Conservation (phyloP, 2,888 invertebrate species). For the Syrista parreyssii region DNA sequence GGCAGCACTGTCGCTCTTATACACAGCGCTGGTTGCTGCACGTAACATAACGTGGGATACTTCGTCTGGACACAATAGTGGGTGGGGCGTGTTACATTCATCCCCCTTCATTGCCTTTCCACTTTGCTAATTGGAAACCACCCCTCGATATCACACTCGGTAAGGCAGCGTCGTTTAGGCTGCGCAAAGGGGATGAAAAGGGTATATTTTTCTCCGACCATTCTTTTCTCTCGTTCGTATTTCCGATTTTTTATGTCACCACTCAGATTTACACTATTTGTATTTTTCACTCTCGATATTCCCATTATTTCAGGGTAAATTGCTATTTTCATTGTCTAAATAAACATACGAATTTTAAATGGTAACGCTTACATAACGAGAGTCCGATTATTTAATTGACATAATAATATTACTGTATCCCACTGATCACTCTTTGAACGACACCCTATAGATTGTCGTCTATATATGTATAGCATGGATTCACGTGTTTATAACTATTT, state of each 20-base stretch:
- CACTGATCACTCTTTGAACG: not conserved
- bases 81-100: slow-evolving; percentile 36
- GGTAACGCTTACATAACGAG: not conserved
- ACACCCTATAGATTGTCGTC: too few relatives aligned
- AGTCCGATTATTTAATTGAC: not conserved
- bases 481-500: not conserved
- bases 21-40: not conserved
- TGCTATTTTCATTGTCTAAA: not conserved
- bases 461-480: not conserved
- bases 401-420: not conserved
- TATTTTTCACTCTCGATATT: too few relatives aligned
- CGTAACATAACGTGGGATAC: slow-evolving; percentile 17
- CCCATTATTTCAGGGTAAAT: not conserved
- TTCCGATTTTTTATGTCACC: not conserved
- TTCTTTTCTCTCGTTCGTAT: not conserved
- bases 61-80: slow-evolving; percentile 33
- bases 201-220: not conserved
- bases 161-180: not conserved
- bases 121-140: slow-evolving; percentile 54
- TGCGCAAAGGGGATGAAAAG: not conserved
- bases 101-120: slow-evolving; percentile 32
- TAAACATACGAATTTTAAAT: not conserved
- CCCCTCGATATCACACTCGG: not conserved
- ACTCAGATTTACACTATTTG: too few relatives aligned
- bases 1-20: not conserved